Base-by-base conservation (phyloP, 2,797 vertebrate genomes). In the Sarcophilus harrisii region DNA sequence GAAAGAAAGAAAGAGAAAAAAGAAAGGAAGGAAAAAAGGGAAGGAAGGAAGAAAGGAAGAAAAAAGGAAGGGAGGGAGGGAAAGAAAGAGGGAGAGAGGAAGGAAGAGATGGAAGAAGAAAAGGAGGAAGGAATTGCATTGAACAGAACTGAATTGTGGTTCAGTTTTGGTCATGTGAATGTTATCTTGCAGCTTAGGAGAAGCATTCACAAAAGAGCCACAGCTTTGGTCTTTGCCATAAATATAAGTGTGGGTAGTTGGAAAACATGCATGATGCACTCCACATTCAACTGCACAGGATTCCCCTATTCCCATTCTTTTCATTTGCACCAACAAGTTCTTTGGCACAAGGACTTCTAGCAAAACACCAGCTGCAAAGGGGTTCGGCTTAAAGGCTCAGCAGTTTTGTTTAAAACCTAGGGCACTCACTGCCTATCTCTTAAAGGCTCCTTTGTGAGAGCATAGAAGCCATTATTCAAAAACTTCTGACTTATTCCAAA, bases 371-470 rank as follows among this genome's bases (percentile, higher is more conserved):
- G 98, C 94, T 98, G 97, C 96, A 98, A 98, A 98, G 98, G 98
- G 98, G 97, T 98, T 98, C 98, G 97, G 98, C 97, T 98, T 98
- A 98, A 98, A 98, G 97, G 97, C 97, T 97, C 97, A 98, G 98
- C 97, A 98, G 97, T 98, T 98, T 98, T 98, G 98, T 98, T 98
- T 98, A 98, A 97, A 98, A 98, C 98, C 96, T 98, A 97, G 1
- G 38, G 32, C 90, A 58, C 57, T 58, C 90, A 58, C 96, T 98
- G 95, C 96, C 97, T 96, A 97, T 97, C 98, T 97, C 97, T 97
- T 97, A 96, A 98, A 98, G 97, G 98, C 97, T 98, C 98, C 98
- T 97, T 93, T 96, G 98, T 96, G 96, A 96, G 97, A 98, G 96
- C 96, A 98, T 97, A 98, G 97, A 98, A 98, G 97, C 96, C 97